Evolutionary conservation across 1,140 invertebrate species (phyloP), one percentile per base, ranked within the genome.

Genomic region (Drosophila prosaltans): DNA sequence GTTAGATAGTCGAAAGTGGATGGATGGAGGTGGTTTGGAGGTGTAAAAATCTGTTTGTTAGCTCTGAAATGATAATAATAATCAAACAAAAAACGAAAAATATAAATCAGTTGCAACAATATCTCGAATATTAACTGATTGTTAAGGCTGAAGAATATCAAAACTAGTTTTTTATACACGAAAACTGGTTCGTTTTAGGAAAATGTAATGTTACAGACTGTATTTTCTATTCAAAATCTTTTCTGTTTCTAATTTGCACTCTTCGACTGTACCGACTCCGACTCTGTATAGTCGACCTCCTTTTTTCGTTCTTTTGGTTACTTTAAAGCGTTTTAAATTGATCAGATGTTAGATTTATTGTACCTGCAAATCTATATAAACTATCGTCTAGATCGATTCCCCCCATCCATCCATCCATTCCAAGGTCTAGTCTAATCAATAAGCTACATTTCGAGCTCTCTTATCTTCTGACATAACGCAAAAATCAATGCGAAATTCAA

Each of bases 1-100:
- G 48, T 59, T 39, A 39, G 36, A 39, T 59, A 32, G 28, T 2
- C 26, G 10, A 11, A 57, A 57, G 6, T 5, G n/a, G 3, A 43
- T n/a, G 10, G 40, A 41, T 41, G 3, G 9, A 8, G 1, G 16
- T 16, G 16, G 10, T 4, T 30, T 30, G 28, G 28, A 24, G 8
- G 45, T 51, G 45, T 51, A 21, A 51, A 26, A 51, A 51, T 51
- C 45, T 51, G 45, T 51, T 26, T 26, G 45, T 51, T 9, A 26
- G 24, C 24, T 51, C 21, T 48, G 21, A 48, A 24, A 48, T 48
- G 21, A 48, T 48, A 51, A 51, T 51, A 6, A 30, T 30, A 30
- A 30, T 30, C 1, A 40, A 11, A 40, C 1, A 40, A 51, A 51
- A 51, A 51, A 51, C 3, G 1, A 36, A 36, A 36, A 16, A 16